phyloP scores from a whole-genome alignment of 1,140 invertebrate genomes.

The Phocides pigmalion region DNA sequence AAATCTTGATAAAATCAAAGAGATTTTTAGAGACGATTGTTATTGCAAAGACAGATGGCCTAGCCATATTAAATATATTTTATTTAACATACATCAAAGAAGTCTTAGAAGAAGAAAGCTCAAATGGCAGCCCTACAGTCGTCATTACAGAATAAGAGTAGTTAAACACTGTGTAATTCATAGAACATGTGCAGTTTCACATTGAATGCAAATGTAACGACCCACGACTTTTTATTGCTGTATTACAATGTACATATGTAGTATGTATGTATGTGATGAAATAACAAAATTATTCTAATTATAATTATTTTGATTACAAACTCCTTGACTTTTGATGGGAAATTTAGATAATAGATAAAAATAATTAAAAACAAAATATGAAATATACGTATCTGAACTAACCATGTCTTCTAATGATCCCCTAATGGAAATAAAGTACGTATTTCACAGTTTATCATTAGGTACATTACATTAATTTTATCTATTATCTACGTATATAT shows the following conservation, averaged over 20 bases:
- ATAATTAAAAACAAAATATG: too few species aligned
- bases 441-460: too few species aligned
- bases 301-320: conserved; percentile 1
- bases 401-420: too few species aligned
- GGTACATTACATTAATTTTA: too few species aligned
- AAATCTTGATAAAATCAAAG: not conserved
- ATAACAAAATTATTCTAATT: conserved; percentile 20
- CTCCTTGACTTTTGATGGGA: too few species aligned
- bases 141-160: conserved; percentile 44
- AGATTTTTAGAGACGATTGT: not conserved
- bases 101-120: not conserved
- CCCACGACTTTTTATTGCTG: conserved; percentile 39
- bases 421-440: too few species aligned
- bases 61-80: too few species aligned
- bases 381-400: too few species aligned
- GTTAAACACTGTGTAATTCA: conserved; percentile 28
- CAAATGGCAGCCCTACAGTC: conserved; percentile 37
- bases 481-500: too few species aligned
- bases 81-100: too few species aligned
- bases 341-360: too few species aligned
- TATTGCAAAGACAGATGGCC: not conserved
- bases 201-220: conserved; percentile 33
- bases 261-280: conserved; percentile 32
- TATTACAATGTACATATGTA: conserved; percentile 26
- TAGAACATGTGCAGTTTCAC: conserved; percentile 23